phyloP scores from a whole-genome alignment of 2,888 invertebrate genomes.

The Eupsilia transversa region DNA sequence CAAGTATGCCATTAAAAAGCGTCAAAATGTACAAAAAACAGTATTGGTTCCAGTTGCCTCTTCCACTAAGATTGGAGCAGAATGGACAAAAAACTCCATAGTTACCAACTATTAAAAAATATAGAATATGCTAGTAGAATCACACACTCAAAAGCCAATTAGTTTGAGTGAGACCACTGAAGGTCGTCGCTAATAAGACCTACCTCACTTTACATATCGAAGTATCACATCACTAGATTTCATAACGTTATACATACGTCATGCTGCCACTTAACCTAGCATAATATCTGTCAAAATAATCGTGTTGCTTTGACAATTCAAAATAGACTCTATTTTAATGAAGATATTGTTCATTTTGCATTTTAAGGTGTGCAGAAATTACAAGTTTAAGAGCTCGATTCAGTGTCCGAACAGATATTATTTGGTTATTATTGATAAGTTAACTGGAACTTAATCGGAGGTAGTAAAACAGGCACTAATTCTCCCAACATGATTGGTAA shows the following conservation, averaged over 20 bases:
- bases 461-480: not conserved
- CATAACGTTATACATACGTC: not conserved
- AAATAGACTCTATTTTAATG: not conserved
- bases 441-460: not conserved
- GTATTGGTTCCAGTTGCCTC: not conserved
- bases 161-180: not conserved
- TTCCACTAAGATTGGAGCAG: not conserved
- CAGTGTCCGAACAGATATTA: not conserved
- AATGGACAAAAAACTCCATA: not conserved
- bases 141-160: not conserved
- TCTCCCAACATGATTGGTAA: not conserved
- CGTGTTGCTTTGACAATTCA: not conserved
- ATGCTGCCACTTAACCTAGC: too few species aligned
- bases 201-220: constrained; percentile 23
- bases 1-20: not conserved
- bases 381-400: not conserved
- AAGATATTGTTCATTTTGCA: not conserved
- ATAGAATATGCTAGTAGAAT: too few species aligned
- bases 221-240: constrained; percentile 9
- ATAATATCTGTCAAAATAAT: not conserved
- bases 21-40: not conserved
- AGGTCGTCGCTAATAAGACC: constrained; percentile 20
- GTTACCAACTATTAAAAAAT: too few species aligned
- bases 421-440: too few species aligned
- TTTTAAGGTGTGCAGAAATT: not conserved